Evolutionary conservation across 2,113 vertebrate species (phyloP).

Genomic region (Kryptolebias marmoratus): DNA sequence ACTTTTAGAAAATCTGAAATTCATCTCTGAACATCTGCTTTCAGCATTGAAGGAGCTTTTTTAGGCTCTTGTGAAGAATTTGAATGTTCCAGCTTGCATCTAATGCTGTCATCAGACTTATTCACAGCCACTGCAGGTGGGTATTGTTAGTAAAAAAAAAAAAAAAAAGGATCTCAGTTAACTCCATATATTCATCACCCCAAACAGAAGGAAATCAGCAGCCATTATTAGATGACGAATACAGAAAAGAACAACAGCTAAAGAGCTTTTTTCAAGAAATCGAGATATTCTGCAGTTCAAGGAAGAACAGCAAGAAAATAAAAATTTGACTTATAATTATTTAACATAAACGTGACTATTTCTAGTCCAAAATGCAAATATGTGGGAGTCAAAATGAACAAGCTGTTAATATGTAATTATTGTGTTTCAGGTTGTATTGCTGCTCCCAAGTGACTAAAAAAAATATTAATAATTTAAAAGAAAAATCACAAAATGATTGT

Average conservation of each 20-base stretch:
- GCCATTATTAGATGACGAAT: neutral
- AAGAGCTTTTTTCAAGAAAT: neutral
- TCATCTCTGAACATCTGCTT: neutral
- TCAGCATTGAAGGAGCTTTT: neutral
- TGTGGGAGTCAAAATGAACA: neutral
- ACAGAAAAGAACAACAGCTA: conserved; percentile 1
- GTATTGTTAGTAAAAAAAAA: neutral
- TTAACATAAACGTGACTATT: neutral
- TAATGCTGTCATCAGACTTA: neutral
- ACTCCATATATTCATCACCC: neutral
- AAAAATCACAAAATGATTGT: no score
- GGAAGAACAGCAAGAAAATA: neutral
- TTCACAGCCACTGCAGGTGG: conserved; percentile 1
- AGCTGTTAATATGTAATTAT: neutral
- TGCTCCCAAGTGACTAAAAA: conserved; percentile 4
- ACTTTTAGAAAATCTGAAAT: neutral
- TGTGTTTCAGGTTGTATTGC: conserved; percentile 8
- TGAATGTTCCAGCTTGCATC: neutral
- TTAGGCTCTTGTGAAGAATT: neutral
- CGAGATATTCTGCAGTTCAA: neutral
- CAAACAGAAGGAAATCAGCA: conserved; percentile 2
- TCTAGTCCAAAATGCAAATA: neutral
- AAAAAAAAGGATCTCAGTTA: neutral
- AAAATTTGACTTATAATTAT: neutral
- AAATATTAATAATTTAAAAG: neutral